Evolutionary conservation across 92 coral and sea anemone genomes (phyloP), one percentile per base, ranked within the genome.

Genomic region (Nematostella vectensis): DNA sequence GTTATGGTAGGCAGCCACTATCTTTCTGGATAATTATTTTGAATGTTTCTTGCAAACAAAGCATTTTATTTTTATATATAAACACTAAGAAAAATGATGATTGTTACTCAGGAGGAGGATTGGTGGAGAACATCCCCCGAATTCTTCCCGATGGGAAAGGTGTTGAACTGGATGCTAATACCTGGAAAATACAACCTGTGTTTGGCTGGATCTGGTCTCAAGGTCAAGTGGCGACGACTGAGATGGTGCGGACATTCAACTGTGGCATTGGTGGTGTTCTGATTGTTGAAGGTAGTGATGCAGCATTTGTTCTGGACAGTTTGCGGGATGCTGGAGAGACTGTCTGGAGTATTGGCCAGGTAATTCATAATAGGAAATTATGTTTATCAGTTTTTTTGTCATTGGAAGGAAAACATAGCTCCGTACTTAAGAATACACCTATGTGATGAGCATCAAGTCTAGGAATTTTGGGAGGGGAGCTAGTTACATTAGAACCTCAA

Each of bases 51-150:
- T n/a, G n/a, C n/a, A n/a, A n/a, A n/a, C n/a, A n/a, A n/a, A n/a
- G n/a, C n/a, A n/a, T n/a, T n/a, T n/a, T n/a, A n/a, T n/a, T n/a
- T n/a, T n/a, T n/a, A n/a, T n/a, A n/a, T n/a, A n/a, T n/a, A n/a
- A n/a, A n/a, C n/a, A n/a, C n/a, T n/a, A n/a, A n/a, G n/a, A n/a
- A n/a, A n/a, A n/a, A n/a, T n/a, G n/a, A n/a, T n/a, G n/a, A n/a
- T n/a, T n/a, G n/a, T n/a, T n/a, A n/a, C n/a, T n/a, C 50, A 89
- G 96, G 96, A 19, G 96, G 96, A 27, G 96, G 96, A 21, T 53
- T 89, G 31, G 50, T 59, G 1, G 96, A 89, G 38, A 89, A 89
- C 57, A 76, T 89, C 36, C 94, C 96, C 3, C 94, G 96, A 25
- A 59, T 89, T 27, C 75, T 89, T 11, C 96, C 96, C 28, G 58